phyloP scores from a whole-genome alignment of 2,797 vertebrate genomes.

The Danio aesculapii region DNA sequence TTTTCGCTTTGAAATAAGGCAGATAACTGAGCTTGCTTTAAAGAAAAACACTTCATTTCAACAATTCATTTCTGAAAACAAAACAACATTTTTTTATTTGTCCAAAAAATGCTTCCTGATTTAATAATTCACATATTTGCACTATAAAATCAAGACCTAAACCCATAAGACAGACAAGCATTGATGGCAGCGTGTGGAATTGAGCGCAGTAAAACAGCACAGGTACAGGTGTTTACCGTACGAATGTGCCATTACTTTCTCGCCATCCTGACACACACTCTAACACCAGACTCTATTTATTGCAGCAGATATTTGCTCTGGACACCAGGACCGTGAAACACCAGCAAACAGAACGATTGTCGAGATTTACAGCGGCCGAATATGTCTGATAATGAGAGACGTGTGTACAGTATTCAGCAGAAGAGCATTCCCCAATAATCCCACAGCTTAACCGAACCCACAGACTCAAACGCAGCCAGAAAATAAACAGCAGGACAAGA shows the following conservation, averaged over 20 bases:
- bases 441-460: background rate
- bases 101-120: no score
- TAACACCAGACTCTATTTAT: constrained; percentile 25
- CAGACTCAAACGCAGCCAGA: background rate
- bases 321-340: constrained; percentile 36
- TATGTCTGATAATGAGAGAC: constrained; percentile 35
- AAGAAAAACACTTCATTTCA: no score
- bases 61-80: no score
- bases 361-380: constrained; percentile 41
- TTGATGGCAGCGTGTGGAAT: background rate
- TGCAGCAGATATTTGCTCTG: constrained; percentile 43
- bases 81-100: no score
- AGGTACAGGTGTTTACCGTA: constrained; percentile 35
- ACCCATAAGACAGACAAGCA: no score
- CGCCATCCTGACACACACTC: constrained; percentile 14
- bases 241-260: constrained; percentile 17
- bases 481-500: background rate
- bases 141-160: no score
- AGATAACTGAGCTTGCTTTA: no score
- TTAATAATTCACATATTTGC: no score
- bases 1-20: no score
- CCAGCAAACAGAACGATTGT: constrained; percentile 9
- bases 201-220: constrained; percentile 39
- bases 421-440: constrained; percentile 23
- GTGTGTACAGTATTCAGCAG: constrained; percentile 43